These are phyloP conservation scores for Eupithecia abbreviata DNA, from an alignment of 2,888 invertebrate species.

Conservation along the genomic window DNA sequence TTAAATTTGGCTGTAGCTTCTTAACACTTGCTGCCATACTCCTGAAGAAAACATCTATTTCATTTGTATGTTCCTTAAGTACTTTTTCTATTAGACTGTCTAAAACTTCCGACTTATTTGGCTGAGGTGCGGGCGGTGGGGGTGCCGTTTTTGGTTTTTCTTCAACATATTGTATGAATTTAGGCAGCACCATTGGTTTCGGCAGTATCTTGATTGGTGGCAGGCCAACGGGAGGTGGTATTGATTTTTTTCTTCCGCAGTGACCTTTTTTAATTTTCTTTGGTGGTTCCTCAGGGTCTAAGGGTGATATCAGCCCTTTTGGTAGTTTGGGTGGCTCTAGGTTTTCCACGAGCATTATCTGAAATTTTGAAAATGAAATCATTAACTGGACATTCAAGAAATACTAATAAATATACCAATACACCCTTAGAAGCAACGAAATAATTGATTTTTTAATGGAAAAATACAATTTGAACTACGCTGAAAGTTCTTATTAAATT, in stretches of 20 bases:
- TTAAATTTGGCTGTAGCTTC: slow-evolving; percentile 76
- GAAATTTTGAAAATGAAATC: slow-evolving; percentile 44
- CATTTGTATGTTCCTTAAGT: slow-evolving; percentile 76
- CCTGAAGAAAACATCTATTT: slow-evolving; percentile 78
- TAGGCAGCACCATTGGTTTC: slow-evolving; percentile 72
- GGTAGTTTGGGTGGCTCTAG: slow-evolving; percentile 56
- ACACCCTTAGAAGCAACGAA: too few species aligned
- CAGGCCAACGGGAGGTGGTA: slow-evolving; percentile 62
- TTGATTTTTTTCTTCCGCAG: slow-evolving; percentile 67
- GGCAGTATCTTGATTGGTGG: slow-evolving; percentile 77
- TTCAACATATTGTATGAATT: slow-evolving; percentile 69
- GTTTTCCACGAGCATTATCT: slow-evolving; percentile 74
- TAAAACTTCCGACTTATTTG: slow-evolving; percentile 63
- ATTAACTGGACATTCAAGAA: background rate
- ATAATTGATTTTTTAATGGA: too few species aligned
- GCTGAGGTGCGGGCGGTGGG: slow-evolving; percentile 21
- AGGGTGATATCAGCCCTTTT: slow-evolving; percentile 58
- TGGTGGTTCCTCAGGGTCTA: slow-evolving; percentile 55
- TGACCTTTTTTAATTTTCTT: slow-evolving; percentile 65
- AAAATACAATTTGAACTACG: too few species aligned
- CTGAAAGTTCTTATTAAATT: too few species aligned
- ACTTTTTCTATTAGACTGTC: slow-evolving; percentile 77
- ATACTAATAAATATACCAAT: too few species aligned
- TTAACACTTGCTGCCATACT: slow-evolving; percentile 81
- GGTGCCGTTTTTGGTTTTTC: slow-evolving; percentile 55